Evolutionary conservation across 2,888 invertebrate species (phyloP), one percentile per base, ranked within the genome.

Genomic region (Dascillus cervinus): DNA sequence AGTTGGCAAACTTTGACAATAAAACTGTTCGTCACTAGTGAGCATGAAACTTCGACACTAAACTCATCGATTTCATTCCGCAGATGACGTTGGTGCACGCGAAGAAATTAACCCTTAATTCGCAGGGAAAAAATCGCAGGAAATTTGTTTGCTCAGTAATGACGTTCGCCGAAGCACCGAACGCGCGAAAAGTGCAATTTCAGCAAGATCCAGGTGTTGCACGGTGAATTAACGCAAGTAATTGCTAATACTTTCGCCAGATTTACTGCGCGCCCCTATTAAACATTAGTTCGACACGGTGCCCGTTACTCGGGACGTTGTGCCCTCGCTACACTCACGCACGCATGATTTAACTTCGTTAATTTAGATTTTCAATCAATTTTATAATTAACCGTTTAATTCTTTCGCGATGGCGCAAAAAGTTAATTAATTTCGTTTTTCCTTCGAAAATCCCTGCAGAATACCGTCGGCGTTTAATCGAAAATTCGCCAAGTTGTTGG

Each of bases 151-250:
- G 33, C 34, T 34, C 36, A 13, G 21, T 4, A 17, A 17, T 17
- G 4, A 6, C 17, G 17, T 17, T n/a, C n/a, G n/a, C n/a, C n/a
- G n/a, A n/a, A n/a, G n/a, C n/a, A n/a, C n/a, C n/a, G n/a, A n/a
- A n/a, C n/a, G n/a, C n/a, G n/a, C n/a, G n/a, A n/a, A n/a, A n/a
- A 56, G 47, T 50, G 56, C 53, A 55, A 56, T 56, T 54, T 53
- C 49, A 53, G 50, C 49, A 53, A 50, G 49, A 35, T 50, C 52
- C 60, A 61, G 62, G 60, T 60, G 61, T 56, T 59, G 56, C 56
- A 56, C 55, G 58, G 50, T 49, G 56, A 60, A 63, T 63, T 62
- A 62, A 58, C 62, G 60, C 57, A 55, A 56, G 59, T 62, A 62
- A 62, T 63, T 62, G 60, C 61, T 58, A 60, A 62, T 62, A 60